These are phyloP conservation scores for Phocides pigmalion DNA, from an alignment of 1,140 invertebrate genomes.

Conservation along the genomic window DNA sequence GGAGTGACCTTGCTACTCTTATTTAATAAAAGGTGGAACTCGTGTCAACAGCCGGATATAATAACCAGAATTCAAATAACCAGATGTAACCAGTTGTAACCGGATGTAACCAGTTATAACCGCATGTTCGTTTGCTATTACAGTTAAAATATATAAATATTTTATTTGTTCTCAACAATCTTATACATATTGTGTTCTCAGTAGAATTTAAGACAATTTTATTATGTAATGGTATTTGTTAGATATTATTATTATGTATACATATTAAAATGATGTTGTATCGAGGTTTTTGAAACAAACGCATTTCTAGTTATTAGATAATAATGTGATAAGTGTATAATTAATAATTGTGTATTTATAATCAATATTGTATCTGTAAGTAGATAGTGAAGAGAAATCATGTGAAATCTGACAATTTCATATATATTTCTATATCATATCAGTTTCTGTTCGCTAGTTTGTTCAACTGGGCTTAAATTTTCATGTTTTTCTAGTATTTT, in stretches of 20 bases:
- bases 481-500: too few relatives aligned
- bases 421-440: too few relatives aligned
- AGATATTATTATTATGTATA: not conserved
- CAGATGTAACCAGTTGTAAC: too few relatives aligned
- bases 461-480: too few relatives aligned
- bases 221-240: not conserved
- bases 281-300: conserved; percentile 24
- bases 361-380: not conserved
- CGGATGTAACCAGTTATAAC: too few relatives aligned
- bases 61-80: too few relatives aligned
- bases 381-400: too few relatives aligned
- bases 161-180: not conserved
- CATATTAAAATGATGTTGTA: not conserved
- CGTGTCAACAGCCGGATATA: too few relatives aligned
- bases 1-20: too few relatives aligned
- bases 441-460: too few relatives aligned
- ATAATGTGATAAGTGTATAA: conserved; percentile 5
- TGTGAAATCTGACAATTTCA: conserved; percentile 3
- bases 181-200: conserved; percentile 6
- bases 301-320: conserved; percentile 35
- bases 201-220: not conserved
- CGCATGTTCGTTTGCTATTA: too few relatives aligned
- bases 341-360: not conserved
- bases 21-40: too few relatives aligned
- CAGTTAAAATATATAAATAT: not conserved